These are phyloP conservation scores for Charadrius vociferus DNA, from an alignment of 2,113 vertebrate species.

Conservation along the genomic window DNA sequence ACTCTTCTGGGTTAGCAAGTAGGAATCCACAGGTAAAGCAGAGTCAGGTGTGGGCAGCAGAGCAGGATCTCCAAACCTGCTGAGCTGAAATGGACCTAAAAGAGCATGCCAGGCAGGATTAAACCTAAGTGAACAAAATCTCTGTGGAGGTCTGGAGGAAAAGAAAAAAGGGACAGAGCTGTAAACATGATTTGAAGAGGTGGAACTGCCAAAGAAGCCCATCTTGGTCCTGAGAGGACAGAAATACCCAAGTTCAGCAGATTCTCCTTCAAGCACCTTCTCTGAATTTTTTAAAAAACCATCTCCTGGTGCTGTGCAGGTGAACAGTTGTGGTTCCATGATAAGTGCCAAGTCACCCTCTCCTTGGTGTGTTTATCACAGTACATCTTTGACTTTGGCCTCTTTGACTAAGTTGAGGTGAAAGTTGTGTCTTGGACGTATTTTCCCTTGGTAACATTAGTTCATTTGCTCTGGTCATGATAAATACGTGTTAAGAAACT, in stretches of 20 bases:
- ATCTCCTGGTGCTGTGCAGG: not conserved
- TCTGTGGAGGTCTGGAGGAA: not conserved
- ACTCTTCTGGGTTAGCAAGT: not conserved
- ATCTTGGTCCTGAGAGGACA: not conserved
- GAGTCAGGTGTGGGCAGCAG: not conserved
- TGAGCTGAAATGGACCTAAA: not conserved
- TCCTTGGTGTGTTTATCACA: not conserved
- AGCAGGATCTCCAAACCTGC: not conserved
- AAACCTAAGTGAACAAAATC: not conserved
- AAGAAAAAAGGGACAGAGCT: not conserved
- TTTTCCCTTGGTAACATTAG: not conserved
- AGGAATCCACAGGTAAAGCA: not conserved
- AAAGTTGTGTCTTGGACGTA: not conserved
- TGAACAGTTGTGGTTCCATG: not conserved
- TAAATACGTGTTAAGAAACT: not conserved
- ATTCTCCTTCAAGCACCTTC: not conserved
- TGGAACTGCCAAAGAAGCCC: not conserved
- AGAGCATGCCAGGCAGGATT: rapidly evolving
- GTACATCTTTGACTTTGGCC: not conserved
- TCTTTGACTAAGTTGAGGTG: not conserved
- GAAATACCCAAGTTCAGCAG: not conserved
- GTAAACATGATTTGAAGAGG: not conserved
- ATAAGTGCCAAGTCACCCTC: not conserved
- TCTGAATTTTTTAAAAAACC: not conserved
- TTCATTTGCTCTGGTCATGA: not conserved